A percentile compares a stretch with the other conserved stretches of the same genome.
Conservation (phyloP, 2,888 invertebrate species). For the Lepidochitona cinerea region DNA sequence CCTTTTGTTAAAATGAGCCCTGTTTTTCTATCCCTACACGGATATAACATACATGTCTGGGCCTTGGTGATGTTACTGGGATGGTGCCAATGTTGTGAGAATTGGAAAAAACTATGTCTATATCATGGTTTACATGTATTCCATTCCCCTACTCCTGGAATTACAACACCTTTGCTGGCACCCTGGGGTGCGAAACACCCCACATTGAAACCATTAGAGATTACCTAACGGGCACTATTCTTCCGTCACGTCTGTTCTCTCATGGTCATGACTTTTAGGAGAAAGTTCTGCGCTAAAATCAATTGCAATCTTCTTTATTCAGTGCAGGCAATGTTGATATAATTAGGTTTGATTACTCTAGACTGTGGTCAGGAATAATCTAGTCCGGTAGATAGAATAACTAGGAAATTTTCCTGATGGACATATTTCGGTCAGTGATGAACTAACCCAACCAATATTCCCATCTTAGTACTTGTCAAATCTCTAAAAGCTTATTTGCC, state of each 20-base stretch:
- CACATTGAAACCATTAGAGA: neutral
- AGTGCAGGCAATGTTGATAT: neutral
- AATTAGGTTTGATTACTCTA: constrained; percentile 3
- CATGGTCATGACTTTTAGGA: neutral
- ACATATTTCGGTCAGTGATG: too few relatives aligned
- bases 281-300: neutral
- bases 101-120: too few relatives aligned
- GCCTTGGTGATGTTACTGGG: neutral
- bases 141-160: neutral
- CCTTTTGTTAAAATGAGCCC: too few relatives aligned
- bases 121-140: too few relatives aligned
- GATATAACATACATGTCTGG: neutral
- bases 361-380: neutral
- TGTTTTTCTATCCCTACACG: too few relatives aligned
- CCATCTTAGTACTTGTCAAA: too few relatives aligned
- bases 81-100: too few relatives aligned
- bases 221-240: neutral
- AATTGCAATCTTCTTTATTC: constrained; percentile 6
- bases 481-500: too few relatives aligned
- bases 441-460: too few relatives aligned
- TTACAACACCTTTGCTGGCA: neutral
- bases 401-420: too few relatives aligned
- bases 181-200: neutral
- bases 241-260: neutral
- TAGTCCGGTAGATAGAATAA: neutral